Evolutionary conservation across 2,113 vertebrate species (phyloP).

Genomic region (Quiscalus mexicanus): DNA sequence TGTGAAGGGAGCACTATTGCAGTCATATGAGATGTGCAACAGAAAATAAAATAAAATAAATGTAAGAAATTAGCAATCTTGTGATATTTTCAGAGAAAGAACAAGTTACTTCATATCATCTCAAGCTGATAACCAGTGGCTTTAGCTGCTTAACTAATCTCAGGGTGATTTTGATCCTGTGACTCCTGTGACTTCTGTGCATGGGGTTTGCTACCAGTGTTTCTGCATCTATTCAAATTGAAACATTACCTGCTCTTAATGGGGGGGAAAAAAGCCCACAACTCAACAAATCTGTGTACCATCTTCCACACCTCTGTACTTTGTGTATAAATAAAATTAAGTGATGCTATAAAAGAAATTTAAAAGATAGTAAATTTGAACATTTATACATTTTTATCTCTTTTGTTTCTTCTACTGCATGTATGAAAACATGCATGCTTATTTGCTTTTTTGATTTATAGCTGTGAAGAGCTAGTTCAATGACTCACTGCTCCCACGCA

Average conservation of each 20-base stretch:
- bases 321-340: neutral
- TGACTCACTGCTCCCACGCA: neutral
- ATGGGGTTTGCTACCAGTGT: neutral
- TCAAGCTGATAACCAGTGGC: rapidly evolving
- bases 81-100: neutral
- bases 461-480: neutral
- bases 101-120: neutral
- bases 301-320: neutral
- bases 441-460: neutral
- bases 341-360: neutral
- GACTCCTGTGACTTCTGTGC: neutral
- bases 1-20: neutral
- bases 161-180: neutral
- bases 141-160: neutral
- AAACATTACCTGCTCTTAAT: neutral
- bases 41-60: neutral
- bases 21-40: rapidly evolving
- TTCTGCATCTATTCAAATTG: neutral
- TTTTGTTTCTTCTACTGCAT: neutral
- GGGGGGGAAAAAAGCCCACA: rapidly evolving
- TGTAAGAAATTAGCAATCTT: neutral
- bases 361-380: neutral
- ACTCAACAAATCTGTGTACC: neutral
- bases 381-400: neutral
- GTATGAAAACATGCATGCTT: neutral